Base-by-base conservation (phyloP, 2,113 vertebrate species). In the Sula dactylatra region DNA sequence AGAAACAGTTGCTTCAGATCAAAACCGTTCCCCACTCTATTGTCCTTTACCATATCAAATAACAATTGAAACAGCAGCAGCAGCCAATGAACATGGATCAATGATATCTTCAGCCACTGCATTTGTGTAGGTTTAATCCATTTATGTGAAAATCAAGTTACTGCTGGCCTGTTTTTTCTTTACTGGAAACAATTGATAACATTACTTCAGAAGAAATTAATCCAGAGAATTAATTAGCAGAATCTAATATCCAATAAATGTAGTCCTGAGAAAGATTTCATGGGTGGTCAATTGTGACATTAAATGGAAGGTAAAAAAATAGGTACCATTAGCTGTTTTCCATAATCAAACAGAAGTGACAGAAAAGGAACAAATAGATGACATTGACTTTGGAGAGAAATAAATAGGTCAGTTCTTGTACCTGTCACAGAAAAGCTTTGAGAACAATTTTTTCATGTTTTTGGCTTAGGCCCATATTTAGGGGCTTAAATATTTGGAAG, bases 141-240 rank as follows among this genome's bases (percentile, higher is more conserved):
- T 99, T 99, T 99, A 99, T 98, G 97, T 98, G 98, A 98, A 98
- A 98, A 98, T 98, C 93, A 98, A 98, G 95, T 98, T 98, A 96
- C 94, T 91, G 91, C 90, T 96, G 93, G 95, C 92, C 90, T 93
- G 93, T 73, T 90, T 95, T 95, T 96, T 97, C 95, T 97, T 99
- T 98, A 98, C 98, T 99, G 98, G 98, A 99, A 99, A 99, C 97
- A 98, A 99, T 98, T 98, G 98, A 98, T 98, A 98, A 98, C 96
- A 98, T 98, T 99, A 98, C 98, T 98, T 98, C 98, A 98, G 98
- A 98, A 98, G 98, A 99, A 99, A 99, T 99, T 98, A 99, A 99
- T 98, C 98, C 98, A 98, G 96, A 95, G 95, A 99, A 99, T 99
- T 99, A 99, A 99, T 99, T 99, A 99, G 97, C 97, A 97, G 98